Evolutionary conservation across 2,113 vertebrate species (phyloP), one percentile per base, ranked within the genome.

Genomic region (Eubucco bourcierii): DNA sequence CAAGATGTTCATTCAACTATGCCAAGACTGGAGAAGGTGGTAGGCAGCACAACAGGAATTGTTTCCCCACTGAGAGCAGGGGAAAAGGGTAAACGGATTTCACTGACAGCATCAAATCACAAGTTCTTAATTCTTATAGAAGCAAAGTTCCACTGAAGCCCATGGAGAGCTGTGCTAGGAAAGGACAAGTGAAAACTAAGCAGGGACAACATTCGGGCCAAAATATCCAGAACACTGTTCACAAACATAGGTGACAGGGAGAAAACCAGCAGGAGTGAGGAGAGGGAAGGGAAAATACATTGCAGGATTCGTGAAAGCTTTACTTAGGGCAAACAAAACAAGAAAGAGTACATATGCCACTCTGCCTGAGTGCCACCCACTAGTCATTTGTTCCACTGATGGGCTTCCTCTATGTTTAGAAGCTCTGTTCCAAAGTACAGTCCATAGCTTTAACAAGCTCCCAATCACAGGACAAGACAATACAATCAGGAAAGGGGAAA

Each of bases 321-420:
- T 93, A 73, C 85, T 86, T 33, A 83, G 70, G 66, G 87, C 80
- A 90, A 72, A 83, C 44, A 60, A 91, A 96, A 91, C 80, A 66
- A 95, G 91, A 96, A 93, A 72, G 93, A 90, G 95, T 91, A 79
- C 90, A 94, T 94, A 95, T 75, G 91, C 77, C 21, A 4, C 84
- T 83, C 61, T 80, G 94, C 91, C 94, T 94, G 85, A 94, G 86
- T 37, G 76, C 91, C 93, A 93, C 93, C 95, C 94, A 95, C 96
- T 84, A 81, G 55, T 93, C 87, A 81, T 86, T 96, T 94, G 93
- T 95, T 95, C 82, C 66, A 63, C 50, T 59, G 76, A 91, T 90
- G 85, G 63, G 75, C 76, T 79, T 88, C 80, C 79, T 93, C 96
- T 96, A 50, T 86, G 80, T 96, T 94, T 95, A 95, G 93, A 81